Evolutionary conservation across 2,888 invertebrate genomes (phyloP).

Genomic region (Lycocerus yunnanus): DNA sequence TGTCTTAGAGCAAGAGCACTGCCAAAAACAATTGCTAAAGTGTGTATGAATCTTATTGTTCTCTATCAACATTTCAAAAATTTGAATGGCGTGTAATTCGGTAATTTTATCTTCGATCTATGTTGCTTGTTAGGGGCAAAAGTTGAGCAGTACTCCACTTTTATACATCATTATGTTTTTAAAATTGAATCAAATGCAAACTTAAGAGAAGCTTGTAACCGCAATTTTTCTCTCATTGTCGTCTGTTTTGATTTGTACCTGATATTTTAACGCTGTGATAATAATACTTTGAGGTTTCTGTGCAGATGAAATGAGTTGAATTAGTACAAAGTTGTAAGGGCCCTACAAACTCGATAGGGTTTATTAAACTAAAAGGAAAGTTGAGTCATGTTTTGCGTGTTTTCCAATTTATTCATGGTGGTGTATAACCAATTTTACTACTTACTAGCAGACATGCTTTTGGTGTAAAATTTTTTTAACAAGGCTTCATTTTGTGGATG

Average conservation of each 20-base stretch:
- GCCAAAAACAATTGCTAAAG: not conserved
- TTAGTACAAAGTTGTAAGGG: not conserved
- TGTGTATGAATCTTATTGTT: not conserved
- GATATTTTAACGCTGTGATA: slow-evolving; percentile 16
- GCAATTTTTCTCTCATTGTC: slow-evolving; percentile 2
- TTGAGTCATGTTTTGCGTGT: not conserved
- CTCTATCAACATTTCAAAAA: not conserved
- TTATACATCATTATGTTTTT: not conserved
- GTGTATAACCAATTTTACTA: not conserved
- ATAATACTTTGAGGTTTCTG: slow-evolving; percentile 5
- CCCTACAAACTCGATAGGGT: not conserved
- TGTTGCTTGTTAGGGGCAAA: not conserved
- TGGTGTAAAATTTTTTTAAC: not conserved
- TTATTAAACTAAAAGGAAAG: not conserved
- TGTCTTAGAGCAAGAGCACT: not conserved
- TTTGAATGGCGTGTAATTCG: not conserved
- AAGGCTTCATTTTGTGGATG: not conserved
- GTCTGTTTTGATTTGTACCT: slow-evolving; percentile 8
- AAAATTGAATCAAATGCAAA: not conserved
- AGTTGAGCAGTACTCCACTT: not conserved
- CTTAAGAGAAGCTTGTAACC: not conserved
- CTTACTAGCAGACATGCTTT: not conserved
- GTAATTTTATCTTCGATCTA: not conserved
- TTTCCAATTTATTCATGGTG: not conserved
- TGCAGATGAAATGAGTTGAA: not conserved